Conservation (phyloP, 2,113 vertebrate species). For the Petaurus breviceps region DNA sequence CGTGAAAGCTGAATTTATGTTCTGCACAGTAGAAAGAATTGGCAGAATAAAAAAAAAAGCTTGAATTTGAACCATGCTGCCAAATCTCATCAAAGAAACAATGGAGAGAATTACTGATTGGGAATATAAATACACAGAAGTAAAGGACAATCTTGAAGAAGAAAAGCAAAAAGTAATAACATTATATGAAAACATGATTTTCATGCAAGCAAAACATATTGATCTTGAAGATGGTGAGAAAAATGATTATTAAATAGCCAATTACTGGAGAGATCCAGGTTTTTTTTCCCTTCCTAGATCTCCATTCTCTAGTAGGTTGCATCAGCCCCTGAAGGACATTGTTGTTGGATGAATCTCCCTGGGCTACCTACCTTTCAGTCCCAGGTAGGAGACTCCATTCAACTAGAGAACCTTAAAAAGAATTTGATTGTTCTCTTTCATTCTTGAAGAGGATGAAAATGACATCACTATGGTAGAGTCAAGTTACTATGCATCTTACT, state of each 20-base stretch:
- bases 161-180: neutral
- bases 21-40: neutral
- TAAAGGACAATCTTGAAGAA: neutral
- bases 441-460: too few species aligned
- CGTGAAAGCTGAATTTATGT: too few species aligned
- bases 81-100: neutral
- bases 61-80: neutral
- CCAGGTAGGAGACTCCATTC: neutral
- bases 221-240: neutral
- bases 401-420: neutral
- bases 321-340: neutral
- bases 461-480: too few species aligned
- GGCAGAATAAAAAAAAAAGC: neutral
- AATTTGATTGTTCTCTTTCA: too few species aligned
- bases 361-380: neutral
- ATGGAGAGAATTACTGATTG: neutral
- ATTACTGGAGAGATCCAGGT: neutral
- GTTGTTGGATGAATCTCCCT: neutral
- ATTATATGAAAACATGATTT: neutral
- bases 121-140: neutral
- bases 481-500: too few species aligned
- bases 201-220: neutral
- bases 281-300: neutral
- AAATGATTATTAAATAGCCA: neutral
- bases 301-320: neutral